Base-by-base conservation (phyloP, 2,888 invertebrate genomes). In the Leptinotarsa haldemani region DNA sequence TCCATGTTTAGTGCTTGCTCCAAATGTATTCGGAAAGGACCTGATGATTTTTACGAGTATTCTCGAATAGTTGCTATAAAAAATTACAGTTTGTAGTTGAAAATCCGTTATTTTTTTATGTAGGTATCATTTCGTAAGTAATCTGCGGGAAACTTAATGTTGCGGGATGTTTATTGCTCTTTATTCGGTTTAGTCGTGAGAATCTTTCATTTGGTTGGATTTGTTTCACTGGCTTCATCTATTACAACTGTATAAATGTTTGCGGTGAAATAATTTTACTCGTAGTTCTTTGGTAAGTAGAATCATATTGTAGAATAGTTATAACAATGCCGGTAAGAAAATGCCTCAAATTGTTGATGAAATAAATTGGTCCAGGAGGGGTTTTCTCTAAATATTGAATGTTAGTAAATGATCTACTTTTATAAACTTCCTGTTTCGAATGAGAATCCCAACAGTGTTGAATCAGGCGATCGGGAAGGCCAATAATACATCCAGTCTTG, bases 81-180 rank as follows among this genome's bases (percentile, higher is more conserved):
- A 68, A 25, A 40, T 22, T 66, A 48, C 50, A 13, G 30, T 53
- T 9, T 53, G 53, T 53, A 67, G 53, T 56, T n/a, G 46, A 30
- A 53, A 18, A 30, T 40, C 68, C 68, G 56, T 68, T 68, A 56
- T 56, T 58, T 58, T 68, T 20, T 47, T 16, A 30, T 53, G 52
- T 53, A 18, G 30, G 20, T 53, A 56, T 58, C 16, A 68, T 46
- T 68, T 56, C 20, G 68, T 46, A 40, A 2, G 40, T 40, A 40
- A 40, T 40, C 40, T 40, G 22, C 58, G 52, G 56, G 47, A 68
- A 18, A 61, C 7, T 56, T 40, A 56, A 40, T 40, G 40, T 40
- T 40, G 40, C 30, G 25, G 56, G 47, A 68, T 68, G 53, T 68
- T 53, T 68, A 68, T 68, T 53, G 68, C 40, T 68, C 46, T 68